Percentiles rank a stretch among this genome's conserved stretches.
These are phyloP conservation scores for Adelosebastes latens DNA, from an alignment of 2,797 vertebrate species.

Conservation along the genomic window DNA sequence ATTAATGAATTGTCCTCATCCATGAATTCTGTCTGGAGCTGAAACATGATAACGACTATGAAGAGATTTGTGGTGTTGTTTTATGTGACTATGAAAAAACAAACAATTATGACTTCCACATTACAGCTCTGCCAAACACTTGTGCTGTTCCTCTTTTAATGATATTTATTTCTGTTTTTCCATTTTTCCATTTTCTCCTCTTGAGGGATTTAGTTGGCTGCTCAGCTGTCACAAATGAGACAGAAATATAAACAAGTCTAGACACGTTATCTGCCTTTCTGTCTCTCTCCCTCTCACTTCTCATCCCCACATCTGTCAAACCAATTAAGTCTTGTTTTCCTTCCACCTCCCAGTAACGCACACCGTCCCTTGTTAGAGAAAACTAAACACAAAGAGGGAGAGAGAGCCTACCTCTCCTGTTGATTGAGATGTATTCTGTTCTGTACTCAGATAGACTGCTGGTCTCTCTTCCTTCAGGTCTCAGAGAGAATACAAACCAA, in stretches of 20 bases:
- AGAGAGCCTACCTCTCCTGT: slow-evolving; percentile 11
- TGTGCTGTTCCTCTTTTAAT: slow-evolving; percentile 7
- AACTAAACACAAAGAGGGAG: slow-evolving; percentile 43
- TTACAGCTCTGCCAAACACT: slow-evolving; percentile 8
- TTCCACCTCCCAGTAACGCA: slow-evolving; percentile 45
- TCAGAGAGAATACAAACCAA: slow-evolving; percentile 91
- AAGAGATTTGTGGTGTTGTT: slow-evolving; percentile 15
- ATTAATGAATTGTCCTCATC: neutral
- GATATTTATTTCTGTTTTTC: slow-evolving; percentile 39
- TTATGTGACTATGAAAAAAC: neutral
- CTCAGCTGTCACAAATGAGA: slow-evolving; percentile 75
- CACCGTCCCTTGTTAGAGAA: slow-evolving; percentile 36
- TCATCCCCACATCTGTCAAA: slow-evolving; percentile 73
- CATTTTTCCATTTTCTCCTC: slow-evolving; percentile 32
- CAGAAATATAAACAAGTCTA: slow-evolving; percentile 78
- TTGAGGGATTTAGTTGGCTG: slow-evolving; percentile 51
- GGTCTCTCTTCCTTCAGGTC: slow-evolving; percentile 75
- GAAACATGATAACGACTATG: slow-evolving; percentile 10
- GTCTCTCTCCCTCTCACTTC: slow-evolving; percentile 50
- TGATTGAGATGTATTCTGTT: slow-evolving; percentile 50
- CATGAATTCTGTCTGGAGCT: neutral
- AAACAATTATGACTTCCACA: slow-evolving; percentile 20
- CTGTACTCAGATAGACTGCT: neutral
- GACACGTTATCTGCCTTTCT: slow-evolving; percentile 74
- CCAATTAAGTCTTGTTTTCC: slow-evolving; percentile 66